A percentile compares a stretch with the other conserved stretches of the same genome.
Conservation (phyloP, 2,113 vertebrate genomes). For the Elephas maximus region DNA sequence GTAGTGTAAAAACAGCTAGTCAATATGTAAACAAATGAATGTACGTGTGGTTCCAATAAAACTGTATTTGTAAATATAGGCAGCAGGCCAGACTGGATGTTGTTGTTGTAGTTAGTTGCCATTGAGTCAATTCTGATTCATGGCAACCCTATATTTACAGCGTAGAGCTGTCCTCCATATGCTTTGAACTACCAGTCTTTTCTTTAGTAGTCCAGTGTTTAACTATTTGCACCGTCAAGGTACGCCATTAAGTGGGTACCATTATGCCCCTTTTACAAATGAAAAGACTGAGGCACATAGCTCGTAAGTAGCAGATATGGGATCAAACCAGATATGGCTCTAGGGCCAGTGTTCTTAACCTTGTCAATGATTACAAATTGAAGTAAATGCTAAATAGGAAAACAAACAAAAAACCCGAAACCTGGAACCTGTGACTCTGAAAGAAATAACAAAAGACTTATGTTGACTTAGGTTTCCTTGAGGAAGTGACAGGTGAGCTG, state of each 20-base stretch:
- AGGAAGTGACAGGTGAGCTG: neutral
- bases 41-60: neutral
- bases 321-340: neutral
- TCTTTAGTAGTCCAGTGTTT: neutral
- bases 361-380: neutral
- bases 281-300: neutral
- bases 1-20: neutral
- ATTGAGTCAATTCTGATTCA: neutral
- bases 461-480: neutral
- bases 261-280: neutral
- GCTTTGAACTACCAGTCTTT: neutral
- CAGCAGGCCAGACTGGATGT: neutral
- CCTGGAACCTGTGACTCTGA: neutral
- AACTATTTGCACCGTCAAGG: neutral
- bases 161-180: neutral
- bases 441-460: neutral
- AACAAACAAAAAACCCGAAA: neutral
- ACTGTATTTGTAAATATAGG: conserved; percentile 17
- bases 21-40: neutral
- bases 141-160: neutral
- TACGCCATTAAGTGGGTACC: neutral
- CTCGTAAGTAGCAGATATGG: neutral
- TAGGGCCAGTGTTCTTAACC: neutral
- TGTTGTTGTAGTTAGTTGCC: neutral
- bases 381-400: neutral